These are phyloP conservation scores for Centropristis striata DNA, from an alignment of 2,113 vertebrate species.

Conservation along the genomic window DNA sequence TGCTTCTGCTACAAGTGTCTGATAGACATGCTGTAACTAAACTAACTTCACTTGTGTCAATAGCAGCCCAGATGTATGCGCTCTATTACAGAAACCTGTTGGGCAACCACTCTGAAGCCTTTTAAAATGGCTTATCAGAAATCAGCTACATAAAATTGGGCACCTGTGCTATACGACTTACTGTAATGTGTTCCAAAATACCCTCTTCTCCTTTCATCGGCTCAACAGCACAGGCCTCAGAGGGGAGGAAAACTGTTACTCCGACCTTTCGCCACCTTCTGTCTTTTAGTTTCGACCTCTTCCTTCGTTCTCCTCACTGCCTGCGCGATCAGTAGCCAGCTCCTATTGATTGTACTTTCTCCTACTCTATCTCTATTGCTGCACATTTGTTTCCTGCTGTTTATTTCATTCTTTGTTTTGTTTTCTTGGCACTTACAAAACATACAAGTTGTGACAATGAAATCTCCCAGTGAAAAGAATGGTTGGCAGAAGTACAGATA, in stretches of 20 bases:
- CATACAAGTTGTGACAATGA: not conserved
- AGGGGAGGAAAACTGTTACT: slow-evolving; percentile 3
- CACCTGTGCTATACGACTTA: not conserved
- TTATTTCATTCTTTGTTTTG: not conserved
- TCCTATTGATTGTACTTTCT: not conserved
- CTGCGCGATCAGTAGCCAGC: slow-evolving; percentile 3
- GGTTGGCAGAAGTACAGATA: not conserved
- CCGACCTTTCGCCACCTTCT: slow-evolving; percentile 2
- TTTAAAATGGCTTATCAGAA: slow-evolving; percentile 5
- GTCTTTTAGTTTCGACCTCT: slow-evolving; percentile 23
- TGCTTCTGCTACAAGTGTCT: not conserved
- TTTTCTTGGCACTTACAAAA: not conserved
- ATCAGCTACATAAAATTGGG: not conserved
- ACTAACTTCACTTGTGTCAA: not conserved
- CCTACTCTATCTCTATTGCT: not conserved
- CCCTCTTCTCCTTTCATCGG: not conserved
- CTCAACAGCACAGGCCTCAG: not conserved
- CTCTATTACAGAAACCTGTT: not conserved
- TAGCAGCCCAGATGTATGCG: not conserved
- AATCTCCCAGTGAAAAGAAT: slow-evolving; percentile 4
- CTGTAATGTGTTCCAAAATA: not conserved
- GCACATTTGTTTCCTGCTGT: slow-evolving; percentile 23
- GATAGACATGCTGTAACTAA: not conserved
- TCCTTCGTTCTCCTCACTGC: not conserved
- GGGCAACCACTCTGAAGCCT: not conserved